These are phyloP conservation scores for Julus scandinavius DNA, from an alignment of 2,888 invertebrate species.

Conservation along the genomic window DNA sequence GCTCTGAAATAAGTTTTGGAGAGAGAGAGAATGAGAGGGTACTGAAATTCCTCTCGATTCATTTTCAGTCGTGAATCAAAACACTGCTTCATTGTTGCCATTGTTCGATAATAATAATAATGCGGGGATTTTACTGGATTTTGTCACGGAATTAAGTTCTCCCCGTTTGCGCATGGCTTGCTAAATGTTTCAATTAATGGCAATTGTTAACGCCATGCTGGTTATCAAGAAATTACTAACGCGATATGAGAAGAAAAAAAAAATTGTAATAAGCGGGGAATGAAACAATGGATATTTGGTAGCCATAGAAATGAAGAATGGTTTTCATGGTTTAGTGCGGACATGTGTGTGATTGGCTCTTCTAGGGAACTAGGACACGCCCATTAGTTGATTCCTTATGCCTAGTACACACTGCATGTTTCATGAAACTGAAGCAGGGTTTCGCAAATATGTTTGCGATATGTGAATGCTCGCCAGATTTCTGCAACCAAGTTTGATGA, in stretches of 20 bases:
- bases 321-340: neutral
- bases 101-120: constrained; percentile 30
- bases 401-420: no score
- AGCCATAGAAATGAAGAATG: constrained; percentile 1
- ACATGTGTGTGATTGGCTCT: neutral
- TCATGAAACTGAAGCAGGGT: no score
- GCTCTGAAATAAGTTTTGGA: neutral
- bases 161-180: constrained; percentile 4
- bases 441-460: no score
- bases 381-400: neutral
- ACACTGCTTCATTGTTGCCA: constrained; percentile 18
- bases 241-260: neutral
- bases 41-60: constrained; percentile 14
- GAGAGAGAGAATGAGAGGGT: neutral
- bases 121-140: constrained; percentile 27
- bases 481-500: no score
- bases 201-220: constrained; percentile 18
- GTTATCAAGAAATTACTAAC: constrained; percentile 13
- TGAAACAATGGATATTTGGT: neutral
- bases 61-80: neutral
- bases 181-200: constrained; percentile 29
- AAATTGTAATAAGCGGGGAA: neutral
- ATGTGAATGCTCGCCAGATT: no score
- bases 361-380: neutral
- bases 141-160: constrained; percentile 14